Conservation (phyloP, 2,113 vertebrate genomes). For the Rhea pennata region DNA sequence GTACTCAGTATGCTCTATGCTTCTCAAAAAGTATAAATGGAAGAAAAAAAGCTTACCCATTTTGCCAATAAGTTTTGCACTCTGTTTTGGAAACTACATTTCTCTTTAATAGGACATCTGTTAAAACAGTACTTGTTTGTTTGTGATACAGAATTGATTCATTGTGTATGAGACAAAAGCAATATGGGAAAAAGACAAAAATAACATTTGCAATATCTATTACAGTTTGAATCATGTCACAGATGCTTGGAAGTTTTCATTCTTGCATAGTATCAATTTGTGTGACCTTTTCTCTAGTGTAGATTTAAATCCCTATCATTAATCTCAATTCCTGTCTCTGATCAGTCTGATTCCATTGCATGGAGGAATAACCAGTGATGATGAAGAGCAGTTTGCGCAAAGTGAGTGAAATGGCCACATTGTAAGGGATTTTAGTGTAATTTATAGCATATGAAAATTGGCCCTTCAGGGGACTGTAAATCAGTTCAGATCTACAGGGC, state of each 20-base stretch:
- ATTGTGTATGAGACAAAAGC: background rate
- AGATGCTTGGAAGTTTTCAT: constrained; percentile 1
- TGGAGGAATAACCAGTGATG: background rate
- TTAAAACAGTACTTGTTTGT: background rate
- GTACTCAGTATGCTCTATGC: background rate
- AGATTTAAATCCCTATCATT: background rate
- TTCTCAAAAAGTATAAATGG: background rate
- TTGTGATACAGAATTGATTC: background rate
- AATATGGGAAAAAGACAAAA: background rate
- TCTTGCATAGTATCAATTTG: background rate
- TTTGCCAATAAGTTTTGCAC: background rate
- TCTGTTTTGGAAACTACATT: background rate
- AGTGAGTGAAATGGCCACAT: background rate
- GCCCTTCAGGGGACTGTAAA: constrained; percentile 5
- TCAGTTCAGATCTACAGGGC: background rate
- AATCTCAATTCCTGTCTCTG: background rate
- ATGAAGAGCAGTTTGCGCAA: background rate
- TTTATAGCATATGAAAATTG: constrained; percentile 24
- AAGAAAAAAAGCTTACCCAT: background rate
- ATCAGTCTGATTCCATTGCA: background rate
- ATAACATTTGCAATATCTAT: background rate
- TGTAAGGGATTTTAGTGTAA: constrained; percentile 4
- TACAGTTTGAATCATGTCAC: background rate
- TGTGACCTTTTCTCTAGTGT: background rate
- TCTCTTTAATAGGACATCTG: background rate